Evolutionary conservation across 2,113 vertebrate genomes (phyloP).

Genomic region (Bufo gargarizans): DNA sequence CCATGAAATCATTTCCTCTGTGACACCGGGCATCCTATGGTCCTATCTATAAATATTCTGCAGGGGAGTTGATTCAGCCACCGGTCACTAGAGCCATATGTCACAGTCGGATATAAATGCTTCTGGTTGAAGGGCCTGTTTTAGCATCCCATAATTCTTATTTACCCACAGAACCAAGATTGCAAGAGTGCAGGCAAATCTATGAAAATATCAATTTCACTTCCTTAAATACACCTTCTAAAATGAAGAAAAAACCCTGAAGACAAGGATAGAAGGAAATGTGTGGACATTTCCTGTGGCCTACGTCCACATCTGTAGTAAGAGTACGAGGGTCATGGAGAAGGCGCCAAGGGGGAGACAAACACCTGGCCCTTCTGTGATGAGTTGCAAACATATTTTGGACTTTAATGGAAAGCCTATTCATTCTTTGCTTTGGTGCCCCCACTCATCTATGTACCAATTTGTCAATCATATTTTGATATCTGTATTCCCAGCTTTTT

Average conservation of each 20-base stretch:
- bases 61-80: constrained; percentile 13
- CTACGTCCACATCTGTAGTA: neutral
- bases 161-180: constrained; percentile 32
- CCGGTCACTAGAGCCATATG: constrained; percentile 49
- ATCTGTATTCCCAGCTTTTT: too few relatives aligned
- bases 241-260: neutral
- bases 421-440: too few relatives aligned
- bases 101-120: constrained; percentile 46
- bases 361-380: too few relatives aligned
- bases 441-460: too few relatives aligned
- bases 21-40: neutral
- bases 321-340: neutral
- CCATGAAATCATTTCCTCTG: constrained; percentile 8
- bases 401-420: too few relatives aligned
- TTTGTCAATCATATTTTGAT: too few relatives aligned
- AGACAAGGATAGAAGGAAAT: constrained; percentile 17
- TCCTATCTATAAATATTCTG: constrained; percentile 47
- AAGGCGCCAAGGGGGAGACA: neutral
- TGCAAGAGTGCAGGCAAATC: neutral
- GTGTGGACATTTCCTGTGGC: neutral
- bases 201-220: constrained; percentile 42
- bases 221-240: constrained; percentile 37
- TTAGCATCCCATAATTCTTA: constrained; percentile 49
- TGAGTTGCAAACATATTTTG: too few relatives aligned
- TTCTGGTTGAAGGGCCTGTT: constrained; percentile 36